These are phyloP conservation scores for Bradypodion pumilum DNA, from an alignment of 2,797 vertebrate species.

Conservation along the genomic window DNA sequence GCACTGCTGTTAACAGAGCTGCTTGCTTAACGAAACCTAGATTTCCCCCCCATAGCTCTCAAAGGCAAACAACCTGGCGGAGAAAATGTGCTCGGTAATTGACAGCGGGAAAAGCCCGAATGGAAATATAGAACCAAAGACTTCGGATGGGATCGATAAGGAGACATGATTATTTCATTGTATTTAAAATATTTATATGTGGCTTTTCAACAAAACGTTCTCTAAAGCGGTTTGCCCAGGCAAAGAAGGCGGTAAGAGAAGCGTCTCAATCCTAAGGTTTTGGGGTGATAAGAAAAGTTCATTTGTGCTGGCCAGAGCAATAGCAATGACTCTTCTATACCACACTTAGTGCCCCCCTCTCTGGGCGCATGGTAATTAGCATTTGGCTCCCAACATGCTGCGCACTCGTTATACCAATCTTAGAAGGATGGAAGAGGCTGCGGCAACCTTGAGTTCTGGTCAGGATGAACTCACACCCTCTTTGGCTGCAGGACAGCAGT, in stretches of 20 bases:
- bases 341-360: too few species aligned
- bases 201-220: not conserved
- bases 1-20: not conserved
- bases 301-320: too few species aligned
- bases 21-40: conserved; percentile 32
- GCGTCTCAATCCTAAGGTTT: too few species aligned
- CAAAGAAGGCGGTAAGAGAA: not conserved
- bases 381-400: too few species aligned
- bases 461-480: too few species aligned
- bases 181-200: conserved; percentile 8
- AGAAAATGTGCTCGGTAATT: not conserved
- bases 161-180: not conserved
- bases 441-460: too few species aligned
- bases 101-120: not conserved
- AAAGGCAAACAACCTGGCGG: conserved; percentile 3
- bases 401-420: too few species aligned
- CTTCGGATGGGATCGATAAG: not conserved
- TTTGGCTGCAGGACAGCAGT: too few species aligned
- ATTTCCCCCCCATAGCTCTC: conserved; percentile 1
- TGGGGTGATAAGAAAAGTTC: too few species aligned
- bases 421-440: too few species aligned
- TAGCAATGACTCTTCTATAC: too few species aligned
- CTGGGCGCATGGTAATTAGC: too few species aligned
- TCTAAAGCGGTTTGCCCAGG: not conserved
- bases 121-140: not conserved